phyloP scores from a whole-genome alignment of 2,113 vertebrate genomes.

The Maccullochella peelii region DNA sequence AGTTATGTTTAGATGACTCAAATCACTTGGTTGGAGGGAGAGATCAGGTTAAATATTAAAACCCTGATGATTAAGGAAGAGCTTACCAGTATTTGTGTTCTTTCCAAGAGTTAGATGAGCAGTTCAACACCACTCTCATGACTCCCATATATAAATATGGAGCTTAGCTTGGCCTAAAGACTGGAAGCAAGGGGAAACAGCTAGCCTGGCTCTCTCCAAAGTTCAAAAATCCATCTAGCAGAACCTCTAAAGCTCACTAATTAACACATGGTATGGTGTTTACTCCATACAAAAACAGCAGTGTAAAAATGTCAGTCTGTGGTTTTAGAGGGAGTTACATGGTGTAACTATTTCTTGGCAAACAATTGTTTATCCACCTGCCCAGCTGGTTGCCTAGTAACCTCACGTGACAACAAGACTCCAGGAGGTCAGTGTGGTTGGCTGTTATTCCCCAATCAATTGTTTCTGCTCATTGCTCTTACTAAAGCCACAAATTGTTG shows the following conservation, averaged over 20 bases:
- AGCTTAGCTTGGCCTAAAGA: background rate
- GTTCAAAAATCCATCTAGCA: too few relatives aligned
- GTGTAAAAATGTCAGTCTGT: background rate
- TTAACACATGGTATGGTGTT: background rate
- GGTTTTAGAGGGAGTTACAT: too few relatives aligned
- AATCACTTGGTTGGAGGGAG: background rate
- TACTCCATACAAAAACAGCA: background rate
- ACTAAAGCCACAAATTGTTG: background rate
- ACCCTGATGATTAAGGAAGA: background rate
- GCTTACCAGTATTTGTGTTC: background rate
- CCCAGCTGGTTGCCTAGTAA: too few relatives aligned
- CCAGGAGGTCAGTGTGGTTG: background rate
- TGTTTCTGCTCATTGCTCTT: background rate
- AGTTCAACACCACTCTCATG: background rate
- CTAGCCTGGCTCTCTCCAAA: too few relatives aligned
- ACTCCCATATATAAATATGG: background rate
- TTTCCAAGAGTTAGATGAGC: background rate
- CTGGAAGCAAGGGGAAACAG: too few relatives aligned
- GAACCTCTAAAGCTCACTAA: too few relatives aligned
- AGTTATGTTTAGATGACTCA: background rate
- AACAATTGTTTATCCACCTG: too few relatives aligned
- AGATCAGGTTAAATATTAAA: slow-evolving; percentile 2
- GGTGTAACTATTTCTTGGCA: too few relatives aligned
- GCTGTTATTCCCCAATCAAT: background rate
- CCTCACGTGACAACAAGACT: too few relatives aligned